A percentile compares a stretch with the other conserved stretches of the same genome.
Evolutionary conservation across 2,113 vertebrate species (phyloP).

Genomic region (Cyphomyrus discorhynchus): DNA sequence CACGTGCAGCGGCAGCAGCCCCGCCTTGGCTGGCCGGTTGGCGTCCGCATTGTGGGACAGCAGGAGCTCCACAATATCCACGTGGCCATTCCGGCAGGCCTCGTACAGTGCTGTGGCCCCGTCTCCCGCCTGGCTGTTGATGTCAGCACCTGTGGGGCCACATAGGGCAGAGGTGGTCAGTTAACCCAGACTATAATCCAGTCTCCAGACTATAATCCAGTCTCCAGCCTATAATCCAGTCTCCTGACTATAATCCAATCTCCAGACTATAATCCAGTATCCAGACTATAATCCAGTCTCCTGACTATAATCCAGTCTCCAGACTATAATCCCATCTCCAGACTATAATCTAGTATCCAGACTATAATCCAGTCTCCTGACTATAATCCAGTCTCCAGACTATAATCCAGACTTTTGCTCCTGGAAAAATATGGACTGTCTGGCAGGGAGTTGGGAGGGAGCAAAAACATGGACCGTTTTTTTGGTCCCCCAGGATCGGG

Average conservation of each 20-base stretch:
- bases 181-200: neutral
- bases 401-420: no score
- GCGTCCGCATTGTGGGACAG: slow-evolving; percentile 81
- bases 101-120: slow-evolving; percentile 77
- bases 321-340: neutral
- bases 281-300: neutral
- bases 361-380: neutral
- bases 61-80: slow-evolving; percentile 65
- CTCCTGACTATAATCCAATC: no score
- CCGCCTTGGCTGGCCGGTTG: slow-evolving; percentile 76
- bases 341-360: no score
- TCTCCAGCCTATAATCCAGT: neutral
- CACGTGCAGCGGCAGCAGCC: slow-evolving; percentile 79
- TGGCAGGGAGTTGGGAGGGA: neutral
- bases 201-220: no score
- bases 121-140: slow-evolving; percentile 87
- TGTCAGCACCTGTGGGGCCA: slow-evolving; percentile 70
- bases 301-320: neutral
- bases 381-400: neutral
- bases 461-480: neutral
- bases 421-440: neutral
- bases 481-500: neutral
- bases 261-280: neutral
- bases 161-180: neutral
- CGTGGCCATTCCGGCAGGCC: slow-evolving; percentile 78